Percentiles rank a stretch among this genome's conserved stretches.
These are phyloP conservation scores for Pluvialis apricaria DNA, from an alignment of 2,113 vertebrate genomes.

Conservation along the genomic window DNA sequence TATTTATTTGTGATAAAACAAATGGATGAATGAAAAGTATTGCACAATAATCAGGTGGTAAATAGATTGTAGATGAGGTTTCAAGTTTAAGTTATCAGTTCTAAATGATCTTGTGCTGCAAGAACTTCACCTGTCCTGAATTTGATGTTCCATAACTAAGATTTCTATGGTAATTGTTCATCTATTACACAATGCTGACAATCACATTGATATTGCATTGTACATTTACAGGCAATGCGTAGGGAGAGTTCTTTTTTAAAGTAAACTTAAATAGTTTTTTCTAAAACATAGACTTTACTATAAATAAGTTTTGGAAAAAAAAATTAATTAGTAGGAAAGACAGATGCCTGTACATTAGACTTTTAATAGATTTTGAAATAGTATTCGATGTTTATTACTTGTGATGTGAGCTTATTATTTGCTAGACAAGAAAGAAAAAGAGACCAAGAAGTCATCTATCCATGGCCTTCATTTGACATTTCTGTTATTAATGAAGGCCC, in stretches of 20 bases:
- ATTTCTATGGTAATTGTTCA: neutral
- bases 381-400: neutral
- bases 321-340: neutral
- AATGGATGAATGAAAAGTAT: neutral
- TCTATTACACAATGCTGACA: neutral
- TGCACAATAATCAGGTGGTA: neutral
- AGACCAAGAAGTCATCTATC: neutral
- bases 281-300: neutral
- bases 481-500: neutral
- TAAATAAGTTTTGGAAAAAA: neutral
- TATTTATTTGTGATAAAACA: neutral
- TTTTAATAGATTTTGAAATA: neutral
- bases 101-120: neutral
- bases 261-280: neutral
- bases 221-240: neutral
- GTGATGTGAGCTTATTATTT: neutral
- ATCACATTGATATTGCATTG: neutral
- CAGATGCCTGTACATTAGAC: neutral
- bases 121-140: neutral
- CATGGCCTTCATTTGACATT: neutral
- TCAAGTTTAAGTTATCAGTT: neutral
- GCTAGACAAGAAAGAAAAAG: neutral
- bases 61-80: neutral
- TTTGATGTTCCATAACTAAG: neutral
- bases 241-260: neutral